These are phyloP conservation scores for Mormyrus proboscirostris DNA, from an alignment of 2,797 vertebrate genomes.

Conservation along the genomic window DNA sequence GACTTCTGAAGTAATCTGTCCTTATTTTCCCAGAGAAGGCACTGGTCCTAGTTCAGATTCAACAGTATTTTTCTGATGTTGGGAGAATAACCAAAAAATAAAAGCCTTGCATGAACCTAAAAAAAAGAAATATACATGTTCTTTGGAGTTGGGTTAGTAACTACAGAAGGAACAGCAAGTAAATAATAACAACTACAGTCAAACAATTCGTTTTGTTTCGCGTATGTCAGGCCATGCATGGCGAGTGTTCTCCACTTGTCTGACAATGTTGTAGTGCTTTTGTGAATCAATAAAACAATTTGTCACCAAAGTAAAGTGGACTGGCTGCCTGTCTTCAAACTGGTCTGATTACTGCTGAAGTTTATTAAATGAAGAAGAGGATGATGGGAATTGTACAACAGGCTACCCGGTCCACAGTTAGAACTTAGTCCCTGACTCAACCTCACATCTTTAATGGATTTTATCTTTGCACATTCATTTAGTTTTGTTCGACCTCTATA, in stretches of 20 bases:
- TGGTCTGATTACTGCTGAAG: background rate
- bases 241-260: background rate
- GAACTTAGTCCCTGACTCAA: background rate
- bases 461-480: background rate
- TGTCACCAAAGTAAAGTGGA: background rate
- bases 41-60: background rate
- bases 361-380: background rate
- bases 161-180: background rate
- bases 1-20: background rate
- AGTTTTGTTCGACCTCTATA: slow-evolving; percentile 1
- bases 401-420: background rate
- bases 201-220: background rate
- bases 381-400: background rate
- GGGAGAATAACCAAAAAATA: background rate
- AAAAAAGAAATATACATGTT: background rate
- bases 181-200: background rate
- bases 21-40: background rate
- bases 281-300: background rate
- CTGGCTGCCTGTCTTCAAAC: background rate
- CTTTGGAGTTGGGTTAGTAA: background rate
- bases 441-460: background rate
- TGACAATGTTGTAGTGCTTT: background rate
- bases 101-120: background rate
- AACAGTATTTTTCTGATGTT: background rate
- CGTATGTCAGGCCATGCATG: background rate